A percentile compares a stretch with the other conserved stretches of the same genome.
These are phyloP conservation scores for Andrena praecox DNA, from an alignment of 2,888 invertebrate genomes.

Conservation along the genomic window DNA sequence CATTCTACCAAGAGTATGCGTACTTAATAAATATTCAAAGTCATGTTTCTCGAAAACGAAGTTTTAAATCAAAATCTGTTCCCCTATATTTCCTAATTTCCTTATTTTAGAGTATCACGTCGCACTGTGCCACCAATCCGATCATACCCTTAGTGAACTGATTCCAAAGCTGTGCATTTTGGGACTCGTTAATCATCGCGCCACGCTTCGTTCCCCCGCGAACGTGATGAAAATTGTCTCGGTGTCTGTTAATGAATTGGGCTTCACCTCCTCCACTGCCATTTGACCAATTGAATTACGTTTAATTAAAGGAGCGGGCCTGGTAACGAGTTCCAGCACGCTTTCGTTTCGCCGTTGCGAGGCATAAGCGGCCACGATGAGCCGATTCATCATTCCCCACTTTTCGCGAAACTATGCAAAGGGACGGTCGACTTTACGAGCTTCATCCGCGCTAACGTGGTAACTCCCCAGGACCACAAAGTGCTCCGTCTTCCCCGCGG, in stretches of 20 bases:
- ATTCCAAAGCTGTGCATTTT: no score
- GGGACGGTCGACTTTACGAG: slow-evolving; percentile 18
- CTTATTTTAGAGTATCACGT: no score
- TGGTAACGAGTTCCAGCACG: neutral
- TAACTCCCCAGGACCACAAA: slow-evolving; percentile 9
- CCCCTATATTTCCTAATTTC: no score
- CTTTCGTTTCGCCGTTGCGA: neutral
- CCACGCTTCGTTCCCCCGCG: neutral
- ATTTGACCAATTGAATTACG: slow-evolving; percentile 24
- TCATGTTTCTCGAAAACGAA: no score
- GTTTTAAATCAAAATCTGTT: no score
- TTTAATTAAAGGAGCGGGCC: neutral
- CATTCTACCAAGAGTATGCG: no score
- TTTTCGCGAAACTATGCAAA: slow-evolving; percentile 7
- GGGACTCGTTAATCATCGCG: slow-evolving; percentile 3
- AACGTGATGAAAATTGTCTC: slow-evolving; percentile 12
- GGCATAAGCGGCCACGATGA: neutral
- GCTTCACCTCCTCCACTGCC: neutral
- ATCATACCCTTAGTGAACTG: no score
- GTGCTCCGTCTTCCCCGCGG: slow-evolving; percentile 3
- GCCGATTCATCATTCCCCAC: slow-evolving; percentile 5
- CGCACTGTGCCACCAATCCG: no score
- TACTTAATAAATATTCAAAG: no score
- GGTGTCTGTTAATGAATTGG: slow-evolving; percentile 20
- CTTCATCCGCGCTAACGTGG: neutral